Percentiles rank a stretch among this genome's conserved stretches.
Conservation (phyloP, 2,797 vertebrate species). For the Emydoidea blandingii region DNA sequence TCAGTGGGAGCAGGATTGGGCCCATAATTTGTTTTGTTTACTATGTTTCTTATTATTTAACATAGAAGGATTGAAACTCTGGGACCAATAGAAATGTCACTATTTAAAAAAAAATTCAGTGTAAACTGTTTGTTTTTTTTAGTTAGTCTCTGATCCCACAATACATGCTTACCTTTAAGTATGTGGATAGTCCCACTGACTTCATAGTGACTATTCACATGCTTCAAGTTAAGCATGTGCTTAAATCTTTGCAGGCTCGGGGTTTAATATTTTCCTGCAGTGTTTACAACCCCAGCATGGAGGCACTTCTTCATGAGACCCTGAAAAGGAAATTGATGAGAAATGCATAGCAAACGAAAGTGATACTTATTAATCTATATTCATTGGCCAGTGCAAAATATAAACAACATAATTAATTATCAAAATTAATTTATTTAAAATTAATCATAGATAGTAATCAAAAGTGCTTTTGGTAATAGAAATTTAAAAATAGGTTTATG, state of each 20-base stretch:
- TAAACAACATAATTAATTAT: background rate
- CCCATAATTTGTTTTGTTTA: conserved; percentile 30
- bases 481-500: background rate
- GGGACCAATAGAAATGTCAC: background rate
- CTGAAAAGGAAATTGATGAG: background rate
- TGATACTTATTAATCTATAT: rapidly evolving
- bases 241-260: background rate
- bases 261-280: background rate
- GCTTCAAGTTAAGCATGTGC: background rate
- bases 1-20: conserved; percentile 7
- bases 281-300: background rate
- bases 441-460: background rate
- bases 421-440: background rate
- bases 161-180: background rate
- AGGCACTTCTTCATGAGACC: background rate
- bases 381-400: background rate
- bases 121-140: background rate
- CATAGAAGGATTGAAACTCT: background rate
- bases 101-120: conserved; percentile 10
- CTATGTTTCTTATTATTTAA: conserved; percentile 38
- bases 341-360: background rate
- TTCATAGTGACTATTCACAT: background rate
- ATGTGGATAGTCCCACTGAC: background rate
- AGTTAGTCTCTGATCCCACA: background rate
- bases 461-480: background rate